Base-by-base conservation (phyloP, 2,797 vertebrate species). In the Columba guinea region DNA sequence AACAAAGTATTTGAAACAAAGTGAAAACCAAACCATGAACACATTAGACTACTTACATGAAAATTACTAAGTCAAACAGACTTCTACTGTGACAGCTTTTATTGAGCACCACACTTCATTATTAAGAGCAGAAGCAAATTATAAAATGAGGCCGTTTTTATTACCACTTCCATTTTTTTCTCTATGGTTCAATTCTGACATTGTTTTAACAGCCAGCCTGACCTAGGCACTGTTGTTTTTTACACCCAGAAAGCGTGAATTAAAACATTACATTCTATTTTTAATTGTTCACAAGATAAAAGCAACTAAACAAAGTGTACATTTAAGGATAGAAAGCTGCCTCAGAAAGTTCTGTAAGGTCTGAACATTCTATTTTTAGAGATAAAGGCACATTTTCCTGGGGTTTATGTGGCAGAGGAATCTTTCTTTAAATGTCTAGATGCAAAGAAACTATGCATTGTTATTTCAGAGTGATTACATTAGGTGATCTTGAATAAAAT, bases 21-120 rank as follows among this genome's bases (percentile, higher is more conserved):
- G 10, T 7, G 12, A 17, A 65, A 78, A 53, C 1, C 35, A 41
- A 81, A 27, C 10, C 34, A 9, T 0, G 0, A 64, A 56, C 5
- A 30, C 20, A 58, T 67, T 14, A 37, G 49, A 68, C 44, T 74
- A n/a, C 46, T 53, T 68, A 11, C 3, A 7, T 71, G 68, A 58
- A 93, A 89, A 78, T 87, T 32, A 67, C 12, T 21, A 74, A 65
- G 51, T 85, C 60, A 55, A 79, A 67, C 24, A 34, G n/a, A 65
- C 21, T 69, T 77, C 10, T n/a, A 37, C 27, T 49, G 3, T 44
- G 46, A 26, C 39, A 20, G 1, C 62, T 80, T 90, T 93, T 85
- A 30, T 53, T 48, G 46, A 44, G 17, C 64, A 26, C 58, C 46
- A 68, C n/a, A 4, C 26, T 79, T 83, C 1, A 34, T 32, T 83